A percentile compares a stretch with the other conserved stretches of the same genome.
Conservation (phyloP, 2,888 invertebrate species). For the Ichneumon xanthorius region DNA sequence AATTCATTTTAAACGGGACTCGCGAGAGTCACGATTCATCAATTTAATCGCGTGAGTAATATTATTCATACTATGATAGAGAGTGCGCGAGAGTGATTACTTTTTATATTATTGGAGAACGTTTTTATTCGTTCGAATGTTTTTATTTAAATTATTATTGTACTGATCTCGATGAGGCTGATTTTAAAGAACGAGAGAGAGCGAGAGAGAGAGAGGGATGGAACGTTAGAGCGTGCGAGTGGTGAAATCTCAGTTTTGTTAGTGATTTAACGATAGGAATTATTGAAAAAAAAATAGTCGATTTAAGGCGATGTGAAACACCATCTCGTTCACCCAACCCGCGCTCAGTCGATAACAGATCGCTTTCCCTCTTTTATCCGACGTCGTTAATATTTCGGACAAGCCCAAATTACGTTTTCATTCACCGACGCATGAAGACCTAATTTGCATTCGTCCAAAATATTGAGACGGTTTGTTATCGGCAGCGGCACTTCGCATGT, state of each 20-base stretch:
- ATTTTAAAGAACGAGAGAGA: slow-evolving; percentile 53
- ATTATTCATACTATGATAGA: slow-evolving; percentile 30
- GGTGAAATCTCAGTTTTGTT: slow-evolving; percentile 59
- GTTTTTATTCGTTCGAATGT: slow-evolving; percentile 43
- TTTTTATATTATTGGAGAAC: slow-evolving; percentile 45
- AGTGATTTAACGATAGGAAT: slow-evolving; percentile 59
- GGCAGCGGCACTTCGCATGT: not conserved
- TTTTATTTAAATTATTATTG: slow-evolving; percentile 67
- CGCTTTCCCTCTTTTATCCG: not conserved
- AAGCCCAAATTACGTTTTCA: not conserved
- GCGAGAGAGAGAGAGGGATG: not conserved
- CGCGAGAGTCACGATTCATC: slow-evolving; percentile 52
- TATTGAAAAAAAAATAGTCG: slow-evolving; percentile 41
- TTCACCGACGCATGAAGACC: not conserved
- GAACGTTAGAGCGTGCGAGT: slow-evolving; percentile 39
- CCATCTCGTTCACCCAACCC: not conserved
- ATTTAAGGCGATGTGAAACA: slow-evolving; percentile 40
- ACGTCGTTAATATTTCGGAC: not conserved
- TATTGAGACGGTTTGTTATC: not conserved
- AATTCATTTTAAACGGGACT: slow-evolving; percentile 20
- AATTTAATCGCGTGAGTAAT: slow-evolving; percentile 54
- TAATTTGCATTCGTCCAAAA: not conserved
- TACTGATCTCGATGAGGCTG: slow-evolving; percentile 67
- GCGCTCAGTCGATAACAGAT: not conserved
- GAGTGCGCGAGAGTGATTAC: slow-evolving; percentile 58